Base-by-base conservation (phyloP, 2,888 invertebrate genomes). In the Andrena bicolor region DNA sequence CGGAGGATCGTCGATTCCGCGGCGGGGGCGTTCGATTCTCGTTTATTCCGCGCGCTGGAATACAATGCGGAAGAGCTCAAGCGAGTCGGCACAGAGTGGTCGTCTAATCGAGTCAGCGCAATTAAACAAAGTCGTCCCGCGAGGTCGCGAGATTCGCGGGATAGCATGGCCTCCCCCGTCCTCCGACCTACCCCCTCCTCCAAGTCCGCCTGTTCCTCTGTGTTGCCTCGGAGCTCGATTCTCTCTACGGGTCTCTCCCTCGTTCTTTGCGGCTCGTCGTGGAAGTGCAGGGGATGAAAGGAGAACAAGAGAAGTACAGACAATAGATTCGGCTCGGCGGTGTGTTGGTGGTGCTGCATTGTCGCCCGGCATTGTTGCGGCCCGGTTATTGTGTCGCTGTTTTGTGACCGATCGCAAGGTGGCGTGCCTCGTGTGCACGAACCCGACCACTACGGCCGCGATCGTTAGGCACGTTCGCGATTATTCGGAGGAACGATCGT, bases 351-450 rank as follows among this genome's bases (percentile, higher is more conserved):
- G 87, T 77, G 90, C 81, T 89, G 91, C 89, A 90, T 92, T 92
- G 91, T 92, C 89, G 90, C 90, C 77, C 83, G 87, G 90, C 86
- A 91, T 90, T 91, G 91, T 91, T 91, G 90, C 86, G 84, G 90
- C 89, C 86, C 88, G 91, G 93, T 92, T 89, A 92, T 92, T 93
- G 92, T 93, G 90, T 92, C 86, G 90, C 90, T 92, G 93, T 93
- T 93, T 93, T 91, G 92, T 92, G 91, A 91, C 91, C 90, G 92
- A 92, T 92, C 90, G 91, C 85, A 88, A 90, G 90, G 90, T 91
- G 89, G 90, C 90, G 89, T 86, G 89, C 88, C 88, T 86, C 88
- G 88, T 87, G 88, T 88, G 88, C 88, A 86, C 85, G 87, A 83
- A 84, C 84, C 76, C 81, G 80, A 84, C 83, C 83, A 82, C 82